Evolutionary conservation across 2,113 vertebrate genomes (phyloP).

Genomic region (Serinus canaria): DNA sequence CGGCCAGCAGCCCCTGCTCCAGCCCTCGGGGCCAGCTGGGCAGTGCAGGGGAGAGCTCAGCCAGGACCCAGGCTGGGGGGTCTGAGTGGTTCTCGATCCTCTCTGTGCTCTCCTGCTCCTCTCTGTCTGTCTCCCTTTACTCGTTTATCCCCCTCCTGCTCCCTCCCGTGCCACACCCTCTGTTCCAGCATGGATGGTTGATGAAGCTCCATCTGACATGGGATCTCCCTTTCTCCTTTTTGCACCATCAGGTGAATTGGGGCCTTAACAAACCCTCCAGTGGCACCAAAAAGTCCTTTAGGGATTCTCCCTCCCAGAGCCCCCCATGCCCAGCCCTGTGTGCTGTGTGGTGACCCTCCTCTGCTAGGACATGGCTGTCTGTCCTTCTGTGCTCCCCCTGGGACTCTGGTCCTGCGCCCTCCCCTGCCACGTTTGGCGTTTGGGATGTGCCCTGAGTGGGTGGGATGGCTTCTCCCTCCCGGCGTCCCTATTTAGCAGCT

Average conservation of each 20-base stretch:
- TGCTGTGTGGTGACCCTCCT: not conserved
- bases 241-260: fast-evolving
- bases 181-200: fast-evolving
- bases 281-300: not conserved
- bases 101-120: not conserved
- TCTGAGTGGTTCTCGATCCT: fast-evolving
- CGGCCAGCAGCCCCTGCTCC: not conserved
- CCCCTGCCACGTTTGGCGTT: not conserved
- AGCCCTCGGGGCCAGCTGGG: fast-evolving
- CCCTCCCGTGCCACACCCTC: not conserved
- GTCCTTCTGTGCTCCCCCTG: not conserved
- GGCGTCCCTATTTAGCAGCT: not conserved
- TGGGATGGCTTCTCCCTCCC: not conserved
- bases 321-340: not conserved
- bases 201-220: not conserved
- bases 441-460: not conserved
- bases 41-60: not conserved
- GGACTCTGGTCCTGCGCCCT: no score
- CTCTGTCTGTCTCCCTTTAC: fast-evolving
- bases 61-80: not conserved
- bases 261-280: not conserved
- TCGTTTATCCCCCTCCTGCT: no score
- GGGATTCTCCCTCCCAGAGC: not conserved
- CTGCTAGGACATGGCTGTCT: not conserved
- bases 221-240: not conserved